Percentiles rank a stretch among this genome's conserved stretches.
These are phyloP conservation scores for Aldabrachelys gigantea DNA, from an alignment of 2,113 vertebrate species.

Conservation along the genomic window DNA sequence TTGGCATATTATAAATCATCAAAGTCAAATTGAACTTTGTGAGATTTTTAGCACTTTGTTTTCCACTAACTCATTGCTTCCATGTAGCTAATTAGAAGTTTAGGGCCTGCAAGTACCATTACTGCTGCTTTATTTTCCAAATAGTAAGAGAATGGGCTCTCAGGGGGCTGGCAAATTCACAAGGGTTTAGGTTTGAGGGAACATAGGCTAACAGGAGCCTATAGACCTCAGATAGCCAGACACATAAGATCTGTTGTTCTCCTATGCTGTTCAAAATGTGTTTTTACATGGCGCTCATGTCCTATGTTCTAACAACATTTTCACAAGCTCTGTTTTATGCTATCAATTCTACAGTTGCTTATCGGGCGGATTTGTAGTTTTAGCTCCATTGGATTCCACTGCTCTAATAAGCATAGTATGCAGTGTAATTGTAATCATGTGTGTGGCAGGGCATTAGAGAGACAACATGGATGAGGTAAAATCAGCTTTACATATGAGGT, in stretches of 20 bases:
- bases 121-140: neutral
- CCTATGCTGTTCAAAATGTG: neutral
- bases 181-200: neutral
- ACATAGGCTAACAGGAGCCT: neutral
- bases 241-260: neutral
- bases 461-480: too few relatives aligned
- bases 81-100: neutral
- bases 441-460: too few relatives aligned
- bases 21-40: neutral
- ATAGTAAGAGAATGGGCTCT: neutral
- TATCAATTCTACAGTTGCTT: neutral
- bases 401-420: neutral
- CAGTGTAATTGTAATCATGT: too few relatives aligned
- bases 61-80: neutral
- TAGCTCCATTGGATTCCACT: neutral
- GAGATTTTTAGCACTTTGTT: neutral
- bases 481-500: too few relatives aligned
- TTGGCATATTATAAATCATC: neutral
- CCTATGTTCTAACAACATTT: fast-evolving
- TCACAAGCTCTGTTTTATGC: neutral
- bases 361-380: neutral
- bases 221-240: neutral
- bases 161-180: neutral
- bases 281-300: neutral
- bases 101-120: neutral